Percentiles rank a stretch among this genome's conserved stretches.
These are phyloP conservation scores for Trematomus bernacchii DNA, from an alignment of 2,797 vertebrate genomes.

Conservation along the genomic window DNA sequence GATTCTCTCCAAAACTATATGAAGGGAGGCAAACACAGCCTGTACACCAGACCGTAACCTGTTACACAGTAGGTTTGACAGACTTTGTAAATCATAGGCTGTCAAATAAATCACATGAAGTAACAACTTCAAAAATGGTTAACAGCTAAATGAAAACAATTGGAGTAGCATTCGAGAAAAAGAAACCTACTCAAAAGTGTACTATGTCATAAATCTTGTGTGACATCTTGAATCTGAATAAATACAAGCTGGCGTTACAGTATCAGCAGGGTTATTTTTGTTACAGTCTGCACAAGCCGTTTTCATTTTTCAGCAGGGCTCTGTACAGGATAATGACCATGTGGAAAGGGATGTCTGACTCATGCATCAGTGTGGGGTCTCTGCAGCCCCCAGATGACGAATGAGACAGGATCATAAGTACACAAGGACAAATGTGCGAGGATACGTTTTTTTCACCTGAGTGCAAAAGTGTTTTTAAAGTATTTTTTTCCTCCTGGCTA, in stretches of 20 bases:
- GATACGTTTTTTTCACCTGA: neutral
- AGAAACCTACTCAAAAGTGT: neutral
- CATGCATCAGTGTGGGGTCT: constrained; percentile 48
- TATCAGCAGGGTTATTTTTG: constrained; percentile 45
- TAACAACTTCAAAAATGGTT: constrained; percentile 32
- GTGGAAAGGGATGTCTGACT: constrained; percentile 61
- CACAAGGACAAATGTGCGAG: constrained; percentile 17
- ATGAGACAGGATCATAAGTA: constrained; percentile 23
- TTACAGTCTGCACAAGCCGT: constrained; percentile 52
- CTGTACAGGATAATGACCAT: constrained; percentile 57
- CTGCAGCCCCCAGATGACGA: constrained; percentile 17
- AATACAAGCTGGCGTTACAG: constrained; percentile 41
- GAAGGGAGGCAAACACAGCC: constrained; percentile 10
- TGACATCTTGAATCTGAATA: constrained; percentile 38
- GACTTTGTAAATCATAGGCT: neutral
- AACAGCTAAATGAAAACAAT: constrained; percentile 26
- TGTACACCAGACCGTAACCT: neutral
- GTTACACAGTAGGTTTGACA: neutral
- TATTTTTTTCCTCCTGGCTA: no score
- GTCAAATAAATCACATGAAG: constrained; percentile 18
- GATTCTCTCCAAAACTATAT: neutral
- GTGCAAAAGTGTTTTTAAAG: no score
- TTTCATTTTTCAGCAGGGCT: constrained; percentile 59
- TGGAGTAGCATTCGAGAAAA: neutral
- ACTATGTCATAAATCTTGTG: constrained; percentile 17